phyloP scores from a whole-genome alignment of 2,113 vertebrate genomes.

The Trichomycterus rosablanca region DNA sequence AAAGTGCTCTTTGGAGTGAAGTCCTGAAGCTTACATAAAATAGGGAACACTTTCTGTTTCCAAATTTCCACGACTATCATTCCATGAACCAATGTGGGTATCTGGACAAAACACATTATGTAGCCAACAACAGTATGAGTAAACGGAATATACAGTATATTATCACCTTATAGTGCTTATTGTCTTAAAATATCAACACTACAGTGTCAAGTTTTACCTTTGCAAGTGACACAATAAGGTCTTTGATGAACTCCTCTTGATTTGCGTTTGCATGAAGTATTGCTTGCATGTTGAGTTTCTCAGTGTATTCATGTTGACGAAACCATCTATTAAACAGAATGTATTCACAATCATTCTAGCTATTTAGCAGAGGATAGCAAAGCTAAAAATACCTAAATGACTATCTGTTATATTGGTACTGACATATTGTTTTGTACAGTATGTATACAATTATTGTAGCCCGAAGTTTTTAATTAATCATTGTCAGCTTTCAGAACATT shows the following conservation, averaged over 20 bases:
- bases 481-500: too few species aligned
- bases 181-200: neutral
- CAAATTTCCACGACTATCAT: slow-evolving; percentile 86
- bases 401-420: too few species aligned
- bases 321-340: slow-evolving; percentile 74
- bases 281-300: slow-evolving; percentile 93
- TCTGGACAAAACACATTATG: slow-evolving; percentile 56
- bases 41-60: slow-evolving; percentile 88
- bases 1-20: slow-evolving; percentile 85
- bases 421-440: too few species aligned
- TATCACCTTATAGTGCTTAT: neutral
- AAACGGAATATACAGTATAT: neutral
- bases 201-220: slow-evolving; percentile 70
- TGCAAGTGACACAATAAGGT: slow-evolving; percentile 75
- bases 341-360: neutral
- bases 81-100: slow-evolving; percentile 78
- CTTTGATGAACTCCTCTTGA: slow-evolving; percentile 82
- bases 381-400: too few species aligned
- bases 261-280: slow-evolving; percentile 75
- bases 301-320: slow-evolving; percentile 81
- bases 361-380: neutral
- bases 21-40: slow-evolving; percentile 83
- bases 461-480: too few species aligned
- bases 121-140: too few species aligned
- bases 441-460: too few species aligned